These are phyloP conservation scores for Dryococelus australis DNA, from an alignment of 2,888 invertebrate species.

Conservation along the genomic window DNA sequence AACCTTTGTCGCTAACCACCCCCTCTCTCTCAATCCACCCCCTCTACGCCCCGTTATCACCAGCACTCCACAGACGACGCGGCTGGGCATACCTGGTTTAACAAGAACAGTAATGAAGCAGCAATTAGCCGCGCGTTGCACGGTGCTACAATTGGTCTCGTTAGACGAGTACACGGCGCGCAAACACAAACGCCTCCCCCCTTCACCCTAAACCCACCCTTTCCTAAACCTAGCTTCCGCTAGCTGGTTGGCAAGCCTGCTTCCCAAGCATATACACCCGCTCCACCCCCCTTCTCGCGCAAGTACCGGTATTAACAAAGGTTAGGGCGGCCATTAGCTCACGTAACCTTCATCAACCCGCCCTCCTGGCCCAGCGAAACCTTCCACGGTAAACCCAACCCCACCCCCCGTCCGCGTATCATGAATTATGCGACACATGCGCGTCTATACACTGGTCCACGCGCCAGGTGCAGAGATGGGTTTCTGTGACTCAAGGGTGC, in stretches of 20 bases:
- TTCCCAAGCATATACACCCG: too few species aligned
- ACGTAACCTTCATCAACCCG: not conserved
- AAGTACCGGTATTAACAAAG: not conserved
- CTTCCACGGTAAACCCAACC: not conserved
- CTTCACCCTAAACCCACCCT: not conserved
- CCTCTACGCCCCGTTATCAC: not conserved
- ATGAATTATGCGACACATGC: not conserved
- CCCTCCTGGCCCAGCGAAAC: not conserved
- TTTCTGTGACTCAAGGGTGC: too few species aligned
- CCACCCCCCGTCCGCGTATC: not conserved
- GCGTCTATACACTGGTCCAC: not conserved
- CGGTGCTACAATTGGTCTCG: slow-evolving; percentile 32
- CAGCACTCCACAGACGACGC: not conserved
- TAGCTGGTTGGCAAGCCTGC: not conserved
- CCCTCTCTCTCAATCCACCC: not conserved
- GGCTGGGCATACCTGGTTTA: not conserved
- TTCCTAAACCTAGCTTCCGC: not conserved
- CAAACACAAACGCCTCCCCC: not conserved
- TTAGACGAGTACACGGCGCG: slow-evolving; percentile 18
- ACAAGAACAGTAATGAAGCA: slow-evolving; percentile 31
- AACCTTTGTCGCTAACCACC: not conserved
- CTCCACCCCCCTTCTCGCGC: not conserved
- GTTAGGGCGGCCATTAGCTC: slow-evolving; percentile 3
- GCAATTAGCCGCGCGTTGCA: slow-evolving; percentile 31
- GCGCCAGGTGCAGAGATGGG: too few species aligned